Conservation (phyloP, 2,113 vertebrate species). For the Nicator chloris region DNA sequence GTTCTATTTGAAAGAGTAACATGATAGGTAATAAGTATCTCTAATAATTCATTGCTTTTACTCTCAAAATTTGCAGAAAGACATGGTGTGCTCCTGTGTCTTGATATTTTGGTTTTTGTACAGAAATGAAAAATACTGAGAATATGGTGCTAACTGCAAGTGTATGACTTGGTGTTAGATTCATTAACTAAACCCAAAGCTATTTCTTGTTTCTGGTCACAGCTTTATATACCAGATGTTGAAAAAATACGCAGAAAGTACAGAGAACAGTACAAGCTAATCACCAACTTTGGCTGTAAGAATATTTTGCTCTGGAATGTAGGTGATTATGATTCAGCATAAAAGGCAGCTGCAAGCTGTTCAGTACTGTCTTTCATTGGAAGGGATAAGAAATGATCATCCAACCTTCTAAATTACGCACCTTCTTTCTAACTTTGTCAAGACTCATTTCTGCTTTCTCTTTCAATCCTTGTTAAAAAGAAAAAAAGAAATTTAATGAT, state of each 20-base stretch:
- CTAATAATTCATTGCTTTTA: constrained; percentile 6
- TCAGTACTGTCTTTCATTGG: not conserved
- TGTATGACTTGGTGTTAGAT: not conserved
- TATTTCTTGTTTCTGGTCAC: not conserved
- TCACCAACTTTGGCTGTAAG: not conserved
- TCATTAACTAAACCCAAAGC: not conserved
- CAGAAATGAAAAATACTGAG: not conserved
- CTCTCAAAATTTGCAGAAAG: constrained; percentile 13
- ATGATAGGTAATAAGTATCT: constrained; percentile 13
- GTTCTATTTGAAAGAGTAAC: not conserved
- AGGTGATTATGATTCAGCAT: constrained; percentile 43
- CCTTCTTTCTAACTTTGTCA: not conserved
- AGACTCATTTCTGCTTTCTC: not conserved
- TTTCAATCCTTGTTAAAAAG: constrained; percentile 56
- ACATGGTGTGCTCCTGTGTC: not conserved
- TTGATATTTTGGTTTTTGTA: not conserved
- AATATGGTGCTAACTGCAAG: not conserved
- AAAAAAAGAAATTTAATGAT: constrained; percentile 55
- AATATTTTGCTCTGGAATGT: constrained; percentile 11
- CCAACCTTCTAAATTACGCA: constrained; percentile 14
- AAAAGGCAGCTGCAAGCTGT: constrained; percentile 25
- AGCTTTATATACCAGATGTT: not conserved
- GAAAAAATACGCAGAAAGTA: not conserved
- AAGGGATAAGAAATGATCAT: not conserved
- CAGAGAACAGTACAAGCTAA: not conserved